Conservation (phyloP, 2,113 vertebrate species). For the Puma concolor region DNA sequence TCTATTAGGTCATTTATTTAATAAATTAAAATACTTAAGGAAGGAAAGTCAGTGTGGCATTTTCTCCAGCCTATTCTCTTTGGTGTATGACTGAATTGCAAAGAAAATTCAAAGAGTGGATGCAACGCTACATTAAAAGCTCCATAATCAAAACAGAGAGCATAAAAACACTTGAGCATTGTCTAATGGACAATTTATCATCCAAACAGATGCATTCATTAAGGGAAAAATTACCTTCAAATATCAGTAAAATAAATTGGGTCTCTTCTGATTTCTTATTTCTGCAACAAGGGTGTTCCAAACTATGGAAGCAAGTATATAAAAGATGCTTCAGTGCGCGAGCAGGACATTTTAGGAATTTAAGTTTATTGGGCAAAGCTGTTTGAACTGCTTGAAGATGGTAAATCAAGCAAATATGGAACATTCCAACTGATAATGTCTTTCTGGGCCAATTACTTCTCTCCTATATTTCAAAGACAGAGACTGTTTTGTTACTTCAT, state of each 20-base stretch:
- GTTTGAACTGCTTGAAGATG: conserved; percentile 67
- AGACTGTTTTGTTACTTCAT: conserved; percentile 59
- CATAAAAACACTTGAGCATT: conserved; percentile 76
- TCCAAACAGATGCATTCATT: conserved; percentile 81
- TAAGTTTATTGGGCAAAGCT: conserved; percentile 73
- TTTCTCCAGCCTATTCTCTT: conserved; percentile 62
- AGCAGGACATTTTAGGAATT: conserved; percentile 49
- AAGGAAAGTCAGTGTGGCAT: conserved; percentile 73
- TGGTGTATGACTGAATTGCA: conserved; percentile 58
- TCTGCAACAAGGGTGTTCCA: conserved; percentile 58
- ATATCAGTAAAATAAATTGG: conserved; percentile 81
- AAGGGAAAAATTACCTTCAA: conserved; percentile 74
- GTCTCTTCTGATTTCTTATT: conserved; percentile 73
- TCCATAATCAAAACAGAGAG: conserved; percentile 78
- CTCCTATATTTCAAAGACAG: conserved; percentile 54
- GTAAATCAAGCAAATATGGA: conserved; percentile 69
- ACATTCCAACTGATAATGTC: conserved; percentile 43
- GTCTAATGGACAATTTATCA: conserved; percentile 81
- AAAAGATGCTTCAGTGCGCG: conserved; percentile 36
- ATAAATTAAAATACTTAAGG: conserved; percentile 83
- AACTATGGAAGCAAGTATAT: conserved; percentile 60
- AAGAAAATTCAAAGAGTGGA: conserved; percentile 72
- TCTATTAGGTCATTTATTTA: conserved; percentile 84
- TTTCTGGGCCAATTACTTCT: conserved; percentile 69
- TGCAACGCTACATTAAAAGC: conserved; percentile 64